Percentiles rank a stretch among this genome's conserved stretches.
These are phyloP conservation scores for Lophochroa leadbeateri DNA, from an alignment of 2,113 vertebrate genomes.

Conservation along the genomic window DNA sequence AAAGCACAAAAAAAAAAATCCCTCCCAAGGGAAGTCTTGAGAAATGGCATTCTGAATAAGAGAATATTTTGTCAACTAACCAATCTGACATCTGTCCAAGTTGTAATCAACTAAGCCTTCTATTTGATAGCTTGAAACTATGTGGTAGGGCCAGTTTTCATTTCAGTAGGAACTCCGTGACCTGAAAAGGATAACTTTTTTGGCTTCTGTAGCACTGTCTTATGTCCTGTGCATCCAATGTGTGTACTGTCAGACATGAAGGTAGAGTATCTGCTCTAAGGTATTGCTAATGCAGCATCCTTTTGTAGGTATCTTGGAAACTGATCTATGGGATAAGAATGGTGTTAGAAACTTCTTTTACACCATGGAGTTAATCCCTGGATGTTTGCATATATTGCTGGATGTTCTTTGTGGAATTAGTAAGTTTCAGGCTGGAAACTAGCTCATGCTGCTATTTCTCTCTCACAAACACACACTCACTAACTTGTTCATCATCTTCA, in stretches of 20 bases:
- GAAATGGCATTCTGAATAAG: background rate
- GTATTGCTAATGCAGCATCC: background rate
- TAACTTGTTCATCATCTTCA: background rate
- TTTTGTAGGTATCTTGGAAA: background rate
- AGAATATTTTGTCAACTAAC: background rate
- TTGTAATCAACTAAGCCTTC: background rate
- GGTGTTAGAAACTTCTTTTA: background rate
- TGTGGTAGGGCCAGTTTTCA: background rate
- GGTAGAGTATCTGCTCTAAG: background rate
- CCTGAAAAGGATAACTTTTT: background rate
- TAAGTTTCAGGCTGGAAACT: background rate
- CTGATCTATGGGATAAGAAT: background rate
- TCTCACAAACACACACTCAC: background rate
- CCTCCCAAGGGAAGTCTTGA: background rate
- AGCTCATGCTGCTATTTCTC: background rate
- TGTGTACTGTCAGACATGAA: background rate
- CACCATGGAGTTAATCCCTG: background rate
- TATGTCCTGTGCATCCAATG: background rate
- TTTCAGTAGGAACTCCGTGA: background rate
- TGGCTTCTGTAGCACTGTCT: background rate
- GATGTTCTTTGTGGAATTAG: background rate
- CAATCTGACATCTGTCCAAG: background rate
- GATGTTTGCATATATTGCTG: background rate
- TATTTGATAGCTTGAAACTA: background rate
- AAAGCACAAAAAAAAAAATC: background rate